A percentile compares a stretch with the other conserved stretches of the same genome.
phyloP scores from a whole-genome alignment of 1,140 invertebrate genomes.

The Sminthurinus signatus region DNA sequence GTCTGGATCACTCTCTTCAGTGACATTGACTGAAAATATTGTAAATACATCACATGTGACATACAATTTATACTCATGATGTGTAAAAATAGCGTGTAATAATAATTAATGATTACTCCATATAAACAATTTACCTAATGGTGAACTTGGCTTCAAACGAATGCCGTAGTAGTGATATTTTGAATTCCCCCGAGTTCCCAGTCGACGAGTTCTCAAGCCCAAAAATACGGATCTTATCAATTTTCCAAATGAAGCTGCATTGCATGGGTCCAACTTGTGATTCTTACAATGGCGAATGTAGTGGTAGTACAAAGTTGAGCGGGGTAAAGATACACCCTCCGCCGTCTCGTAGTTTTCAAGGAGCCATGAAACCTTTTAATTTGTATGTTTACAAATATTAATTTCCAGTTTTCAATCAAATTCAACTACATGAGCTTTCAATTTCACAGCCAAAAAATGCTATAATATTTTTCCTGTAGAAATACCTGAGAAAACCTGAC shows the following conservation, averaged over 20 bases:
- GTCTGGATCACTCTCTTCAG: slow-evolving; percentile 51
- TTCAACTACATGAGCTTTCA: too few relatives aligned
- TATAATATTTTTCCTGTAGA: too few relatives aligned
- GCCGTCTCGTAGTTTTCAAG: slow-evolving; percentile 97
- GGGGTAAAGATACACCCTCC: slow-evolving; percentile 91
- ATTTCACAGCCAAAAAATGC: too few relatives aligned
- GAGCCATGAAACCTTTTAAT: slow-evolving; percentile 98
- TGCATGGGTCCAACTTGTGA: slow-evolving; percentile 92
- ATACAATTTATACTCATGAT: too few relatives aligned
- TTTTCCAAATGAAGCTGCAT: slow-evolving; percentile 98
- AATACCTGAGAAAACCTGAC: too few relatives aligned
- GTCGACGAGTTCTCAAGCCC: slow-evolving; percentile 81
- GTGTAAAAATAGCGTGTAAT: too few relatives aligned
- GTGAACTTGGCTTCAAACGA: slow-evolving; percentile 81
- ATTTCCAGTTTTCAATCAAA: too few relatives aligned
- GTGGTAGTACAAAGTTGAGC: slow-evolving; percentile 93
- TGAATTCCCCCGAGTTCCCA: slow-evolving; percentile 97
- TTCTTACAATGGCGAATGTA: slow-evolving; percentile 92
- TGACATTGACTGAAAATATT: slow-evolving; percentile 56
- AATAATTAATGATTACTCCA: too few relatives aligned
- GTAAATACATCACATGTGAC: too few relatives aligned
- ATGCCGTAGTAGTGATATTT: slow-evolving; percentile 99
- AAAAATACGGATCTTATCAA: slow-evolving; percentile 96
- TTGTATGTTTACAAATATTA: too few relatives aligned
- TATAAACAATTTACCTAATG: too few relatives aligned